A percentile compares a stretch with the other conserved stretches of the same genome.
Evolutionary conservation across 2,113 vertebrate species (phyloP).

Genomic region (Galbula dea): DNA sequence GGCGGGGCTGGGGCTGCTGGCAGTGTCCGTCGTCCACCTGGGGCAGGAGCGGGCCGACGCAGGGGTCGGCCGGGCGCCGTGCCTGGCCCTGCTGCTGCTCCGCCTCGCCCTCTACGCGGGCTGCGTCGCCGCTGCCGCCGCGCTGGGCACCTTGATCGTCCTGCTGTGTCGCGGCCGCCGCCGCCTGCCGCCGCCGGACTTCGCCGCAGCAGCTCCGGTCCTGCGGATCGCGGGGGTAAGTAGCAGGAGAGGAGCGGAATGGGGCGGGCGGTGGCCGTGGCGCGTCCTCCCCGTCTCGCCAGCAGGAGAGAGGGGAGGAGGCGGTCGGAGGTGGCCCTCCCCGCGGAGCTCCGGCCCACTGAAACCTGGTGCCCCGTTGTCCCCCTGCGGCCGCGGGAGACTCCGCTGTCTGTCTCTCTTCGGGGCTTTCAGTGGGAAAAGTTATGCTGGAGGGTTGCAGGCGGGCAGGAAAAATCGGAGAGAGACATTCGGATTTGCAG

Average conservation of each 20-base stretch:
- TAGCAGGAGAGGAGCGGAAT: not conserved
- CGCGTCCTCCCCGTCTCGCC: not conserved
- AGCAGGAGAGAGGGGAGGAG: not conserved
- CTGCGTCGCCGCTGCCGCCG: constrained; percentile 52
- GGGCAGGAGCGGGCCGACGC: constrained; percentile 1
- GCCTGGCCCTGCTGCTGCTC: constrained; percentile 41
- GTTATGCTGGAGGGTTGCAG: not conserved
- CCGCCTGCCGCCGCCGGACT: constrained; percentile 47
- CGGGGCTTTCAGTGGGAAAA: not conserved
- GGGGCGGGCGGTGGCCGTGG: not conserved
- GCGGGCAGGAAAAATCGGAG: not conserved
- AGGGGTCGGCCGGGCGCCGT: not conserved
- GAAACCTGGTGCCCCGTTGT: not conserved
- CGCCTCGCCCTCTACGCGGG: constrained; percentile 59
- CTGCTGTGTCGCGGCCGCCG: constrained; percentile 25
- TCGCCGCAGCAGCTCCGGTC: constrained; percentile 12
- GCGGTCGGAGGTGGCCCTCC: not conserved
- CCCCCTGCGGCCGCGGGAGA: not conserved
- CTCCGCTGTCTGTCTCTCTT: not conserved
- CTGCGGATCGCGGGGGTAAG: constrained; percentile 2
- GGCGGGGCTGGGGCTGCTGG: constrained; percentile 23
- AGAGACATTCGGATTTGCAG: not conserved
- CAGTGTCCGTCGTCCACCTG: constrained; percentile 16
- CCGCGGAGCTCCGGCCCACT: not conserved
- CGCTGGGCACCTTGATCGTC: constrained; percentile 54